Evolutionary conservation across 2,888 invertebrate species (phyloP).

Genomic region (Campoplex nolae): DNA sequence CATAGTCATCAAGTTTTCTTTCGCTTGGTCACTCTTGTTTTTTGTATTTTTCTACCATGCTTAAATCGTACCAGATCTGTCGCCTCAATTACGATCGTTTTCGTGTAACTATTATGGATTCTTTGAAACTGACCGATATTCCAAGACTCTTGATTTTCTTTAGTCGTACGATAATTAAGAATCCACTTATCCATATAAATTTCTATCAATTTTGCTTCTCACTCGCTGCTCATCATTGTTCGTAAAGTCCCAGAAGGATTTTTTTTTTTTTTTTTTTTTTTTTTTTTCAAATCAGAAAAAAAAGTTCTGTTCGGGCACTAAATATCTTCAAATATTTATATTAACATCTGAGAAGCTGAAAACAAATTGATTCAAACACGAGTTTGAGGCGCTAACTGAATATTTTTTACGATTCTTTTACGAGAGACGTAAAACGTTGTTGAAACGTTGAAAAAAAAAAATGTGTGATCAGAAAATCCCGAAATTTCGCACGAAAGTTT

Average conservation of each 20-base stretch:
- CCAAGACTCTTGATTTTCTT: conserved; percentile 8
- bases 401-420: conserved; percentile 1
- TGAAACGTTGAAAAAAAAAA: neutral
- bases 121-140: conserved; percentile 15
- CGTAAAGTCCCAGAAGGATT: neutral
- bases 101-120: conserved; percentile 43
- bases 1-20: conserved; percentile 42
- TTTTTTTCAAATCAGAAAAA: neutral
- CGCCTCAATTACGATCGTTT: conserved; percentile 35
- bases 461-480: neutral
- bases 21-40: conserved; percentile 5
- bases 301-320: neutral
- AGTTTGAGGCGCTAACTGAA: neutral
- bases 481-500: conserved; percentile 22
- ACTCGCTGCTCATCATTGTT: neutral
- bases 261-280: too few relatives aligned
- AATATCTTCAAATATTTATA: neutral
- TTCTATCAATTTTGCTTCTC: neutral
- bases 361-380: neutral
- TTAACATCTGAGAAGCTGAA: neutral
- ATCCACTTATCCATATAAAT: neutral
- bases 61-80: conserved; percentile 21
- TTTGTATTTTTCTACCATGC: conserved; percentile 5
- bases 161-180: neutral
- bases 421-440: conserved; percentile 6